Evolutionary conservation across 1,140 invertebrate genomes (phyloP), one percentile per base, ranked within the genome.

Genomic region (Drosophila murphyi): DNA sequence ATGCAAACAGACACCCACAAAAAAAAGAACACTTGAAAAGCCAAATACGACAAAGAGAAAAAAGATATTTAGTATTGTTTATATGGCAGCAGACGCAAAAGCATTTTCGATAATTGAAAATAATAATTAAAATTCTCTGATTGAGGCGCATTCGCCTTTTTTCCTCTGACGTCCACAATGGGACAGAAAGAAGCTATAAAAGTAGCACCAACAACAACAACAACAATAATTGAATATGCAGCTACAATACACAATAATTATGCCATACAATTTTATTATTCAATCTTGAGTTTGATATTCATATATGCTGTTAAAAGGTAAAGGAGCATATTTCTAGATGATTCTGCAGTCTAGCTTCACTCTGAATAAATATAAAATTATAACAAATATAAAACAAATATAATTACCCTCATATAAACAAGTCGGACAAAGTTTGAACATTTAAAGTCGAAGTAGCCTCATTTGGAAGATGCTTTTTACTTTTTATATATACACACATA

Each of bases 91-190:
- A 78, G 75, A 91, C 73, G 80, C 85, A 71, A 69, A 80, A 79
- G 37, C 82, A 87, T 91, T 88, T 91, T 90, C 89, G 76, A 86
- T 91, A 91, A 91, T 91, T 91, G 89, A 91, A 91, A 91, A 91
- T 76, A 89, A 91, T 89, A 91, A 91, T 91, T 91, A 91, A 91
- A 91, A 91, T 91, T 91, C 89, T 80, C 78, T 82, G 89, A 91
- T 88, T 86, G 73, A 82, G 43, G 59, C 72, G 51, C 70, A 48
- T 54, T 65, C n/a, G 34, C 32, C n/a, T 34, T 50, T 6, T 2
- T 34, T n/a, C 7, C 6, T 68, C 54, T 78, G 78, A 82, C 82
- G 83, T 79, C 67, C 83, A 71, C 83, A 86, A 88, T 82, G 88
- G 83, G 80, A 86, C 68, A 82, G 83, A 76, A 86, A 79, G 76